A percentile compares a stretch with the other conserved stretches of the same genome.
These are phyloP conservation scores for Pampusana beccarii DNA, from an alignment of 2,113 vertebrate species.

Conservation along the genomic window DNA sequence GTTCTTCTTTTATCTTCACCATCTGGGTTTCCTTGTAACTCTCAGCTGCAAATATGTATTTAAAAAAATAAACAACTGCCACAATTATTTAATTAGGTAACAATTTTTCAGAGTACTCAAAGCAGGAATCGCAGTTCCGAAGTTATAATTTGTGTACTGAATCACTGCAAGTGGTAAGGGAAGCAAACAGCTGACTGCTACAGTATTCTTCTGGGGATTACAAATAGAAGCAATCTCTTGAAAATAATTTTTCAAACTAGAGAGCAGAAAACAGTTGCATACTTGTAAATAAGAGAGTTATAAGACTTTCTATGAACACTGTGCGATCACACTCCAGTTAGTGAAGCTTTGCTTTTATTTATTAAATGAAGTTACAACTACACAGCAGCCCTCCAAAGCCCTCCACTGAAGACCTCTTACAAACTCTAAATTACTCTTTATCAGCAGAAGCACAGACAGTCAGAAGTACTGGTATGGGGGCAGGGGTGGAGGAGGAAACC, in stretches of 20 bases:
- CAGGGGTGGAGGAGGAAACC: not conserved
- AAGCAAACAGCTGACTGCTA: constrained; percentile 25
- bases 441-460: not conserved
- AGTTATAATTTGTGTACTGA: not conserved
- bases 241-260: constrained; percentile 17
- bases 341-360: not conserved
- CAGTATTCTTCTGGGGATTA: not conserved
- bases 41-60: constrained; percentile 77
- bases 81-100: constrained; percentile 42
- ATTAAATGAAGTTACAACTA: not conserved
- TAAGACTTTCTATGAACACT: not conserved
- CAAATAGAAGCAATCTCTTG: constrained; percentile 22
- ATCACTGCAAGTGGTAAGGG: not conserved
- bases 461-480: not conserved
- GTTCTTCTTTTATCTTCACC: constrained; percentile 92
- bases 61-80: not conserved
- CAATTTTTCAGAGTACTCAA: constrained; percentile 28
- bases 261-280: not conserved
- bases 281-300: not conserved
- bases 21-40: constrained; percentile 92
- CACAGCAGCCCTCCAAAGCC: not conserved
- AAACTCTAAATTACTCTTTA: not conserved
- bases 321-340: not conserved
- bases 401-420: not conserved
- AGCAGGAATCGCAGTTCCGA: not conserved